A percentile compares a stretch with the other conserved stretches of the same genome.
These are phyloP conservation scores for Pelagia noctiluca DNA, from an alignment of 30 jellyfish, hydroid and myxozoan genomes.

Conservation along the genomic window DNA sequence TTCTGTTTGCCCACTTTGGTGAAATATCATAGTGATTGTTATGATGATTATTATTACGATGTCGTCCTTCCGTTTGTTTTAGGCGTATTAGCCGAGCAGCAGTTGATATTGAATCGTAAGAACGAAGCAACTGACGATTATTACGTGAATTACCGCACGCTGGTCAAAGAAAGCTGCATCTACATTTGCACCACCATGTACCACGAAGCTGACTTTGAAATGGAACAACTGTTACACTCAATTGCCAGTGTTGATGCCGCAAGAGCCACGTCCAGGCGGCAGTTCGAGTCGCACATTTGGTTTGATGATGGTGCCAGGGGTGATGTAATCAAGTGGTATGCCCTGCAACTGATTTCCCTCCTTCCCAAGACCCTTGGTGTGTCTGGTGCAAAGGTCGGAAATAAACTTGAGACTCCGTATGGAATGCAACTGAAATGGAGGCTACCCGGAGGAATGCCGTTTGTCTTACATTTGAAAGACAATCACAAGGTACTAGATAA, in stretches of 20 bases:
- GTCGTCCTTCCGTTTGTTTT: background rate
- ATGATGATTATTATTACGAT: background rate
- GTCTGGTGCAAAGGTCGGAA: conserved; percentile 35
- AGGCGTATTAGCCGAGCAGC: conserved; percentile 88
- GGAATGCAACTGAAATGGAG: conserved; percentile 92
- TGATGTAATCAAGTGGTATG: conserved; percentile 80
- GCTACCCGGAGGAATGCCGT: conserved; percentile 93
- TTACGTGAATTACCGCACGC: conserved; percentile 64
- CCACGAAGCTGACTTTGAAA: conserved; percentile 97
- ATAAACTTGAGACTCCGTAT: conserved; percentile 85
- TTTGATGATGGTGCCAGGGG: conserved; percentile 96
- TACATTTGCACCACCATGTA: conserved; percentile 97
- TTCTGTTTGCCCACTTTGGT: background rate
- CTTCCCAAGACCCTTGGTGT: conserved; percentile 70
- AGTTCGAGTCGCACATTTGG: conserved; percentile 85
- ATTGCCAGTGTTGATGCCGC: conserved; percentile 89
- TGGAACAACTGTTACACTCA: conserved; percentile 94
- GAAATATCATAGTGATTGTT: background rate
- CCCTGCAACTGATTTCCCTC: conserved; percentile 86
- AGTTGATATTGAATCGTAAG: conserved; percentile 74
- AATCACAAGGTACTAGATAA: conserved; percentile 66
- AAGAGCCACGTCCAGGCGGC: conserved; percentile 65
- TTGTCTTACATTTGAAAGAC: conserved; percentile 88
- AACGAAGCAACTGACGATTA: conserved; percentile 81
- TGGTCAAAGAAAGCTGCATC: conserved; percentile 74